phyloP scores from a whole-genome alignment of 1,140 invertebrate species.

The Fopius arisanus region DNA sequence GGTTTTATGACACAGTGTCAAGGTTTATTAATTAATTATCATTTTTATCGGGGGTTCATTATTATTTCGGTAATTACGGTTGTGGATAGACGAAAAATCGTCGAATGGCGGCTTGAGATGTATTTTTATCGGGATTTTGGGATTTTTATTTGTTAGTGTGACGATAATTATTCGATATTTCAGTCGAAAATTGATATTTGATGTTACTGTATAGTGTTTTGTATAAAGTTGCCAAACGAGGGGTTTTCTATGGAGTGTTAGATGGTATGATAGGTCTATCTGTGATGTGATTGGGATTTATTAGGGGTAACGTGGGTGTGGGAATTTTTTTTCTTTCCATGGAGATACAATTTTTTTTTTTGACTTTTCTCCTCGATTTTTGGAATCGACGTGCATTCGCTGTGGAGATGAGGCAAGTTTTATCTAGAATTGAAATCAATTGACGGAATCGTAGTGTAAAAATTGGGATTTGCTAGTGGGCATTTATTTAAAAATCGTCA shows the following conservation, averaged over 20 bases:
- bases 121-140: constrained; percentile 32
- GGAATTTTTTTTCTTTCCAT: background rate
- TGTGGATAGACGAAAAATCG: constrained; percentile 7
- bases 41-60: background rate
- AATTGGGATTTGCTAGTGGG: no score
- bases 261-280: constrained; percentile 3
- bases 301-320: background rate
- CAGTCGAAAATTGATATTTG: background rate
- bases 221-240: constrained; percentile 29
- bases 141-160: background rate
- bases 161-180: background rate
- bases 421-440: no score
- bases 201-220: constrained; percentile 15
- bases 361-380: background rate
- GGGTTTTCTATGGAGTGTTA: constrained; percentile 22
- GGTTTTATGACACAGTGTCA: background rate
- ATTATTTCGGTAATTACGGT: constrained; percentile 19
- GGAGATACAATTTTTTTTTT: background rate
- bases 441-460: no score
- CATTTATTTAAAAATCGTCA: no score
- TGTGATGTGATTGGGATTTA: constrained; percentile 28
- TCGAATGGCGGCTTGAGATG: constrained; percentile 31
- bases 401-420: constrained; percentile 17
- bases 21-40: background rate
- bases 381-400: background rate